phyloP scores from a whole-genome alignment of 2,888 invertebrate species.

The Luffia ferchaultella region DNA sequence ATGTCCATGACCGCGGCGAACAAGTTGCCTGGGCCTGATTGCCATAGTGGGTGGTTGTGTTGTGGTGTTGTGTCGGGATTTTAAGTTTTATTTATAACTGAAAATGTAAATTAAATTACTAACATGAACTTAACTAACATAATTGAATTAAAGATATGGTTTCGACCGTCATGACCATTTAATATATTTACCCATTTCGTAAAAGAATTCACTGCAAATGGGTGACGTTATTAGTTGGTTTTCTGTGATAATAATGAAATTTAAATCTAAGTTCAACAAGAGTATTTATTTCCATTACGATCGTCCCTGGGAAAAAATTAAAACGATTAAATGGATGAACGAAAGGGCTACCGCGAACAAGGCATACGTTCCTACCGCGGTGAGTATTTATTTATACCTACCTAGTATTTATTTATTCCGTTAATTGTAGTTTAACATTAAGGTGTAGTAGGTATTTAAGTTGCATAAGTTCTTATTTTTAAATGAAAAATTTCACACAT shows the following conservation, averaged over 20 bases:
- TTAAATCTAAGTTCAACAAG: conserved; percentile 59
- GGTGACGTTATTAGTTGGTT: conserved; percentile 59
- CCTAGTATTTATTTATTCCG: too few relatives aligned
- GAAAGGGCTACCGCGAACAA: conserved; percentile 74
- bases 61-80: background rate
- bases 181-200: conserved; percentile 27
- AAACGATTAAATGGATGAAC: conserved; percentile 80
- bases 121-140: conserved; percentile 38
- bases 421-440: too few relatives aligned
- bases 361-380: conserved; percentile 85
- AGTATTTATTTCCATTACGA: conserved; percentile 53
- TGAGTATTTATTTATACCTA: conserved; percentile 31
- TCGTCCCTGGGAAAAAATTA: conserved; percentile 51
- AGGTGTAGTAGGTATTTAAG: too few relatives aligned
- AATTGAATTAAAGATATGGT: conserved; percentile 30
- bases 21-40: too few relatives aligned
- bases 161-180: conserved; percentile 49
- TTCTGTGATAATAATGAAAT: conserved; percentile 62
- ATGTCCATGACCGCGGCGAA: too few relatives aligned
- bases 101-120: conserved; percentile 43
- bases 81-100: conserved; percentile 14
- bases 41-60: background rate
- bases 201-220: conserved; percentile 36
- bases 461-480: too few relatives aligned
- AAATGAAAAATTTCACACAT: too few relatives aligned